Base-by-base conservation (phyloP, 2,888 invertebrate species). In the Lasioglossum pauxillum region DNA sequence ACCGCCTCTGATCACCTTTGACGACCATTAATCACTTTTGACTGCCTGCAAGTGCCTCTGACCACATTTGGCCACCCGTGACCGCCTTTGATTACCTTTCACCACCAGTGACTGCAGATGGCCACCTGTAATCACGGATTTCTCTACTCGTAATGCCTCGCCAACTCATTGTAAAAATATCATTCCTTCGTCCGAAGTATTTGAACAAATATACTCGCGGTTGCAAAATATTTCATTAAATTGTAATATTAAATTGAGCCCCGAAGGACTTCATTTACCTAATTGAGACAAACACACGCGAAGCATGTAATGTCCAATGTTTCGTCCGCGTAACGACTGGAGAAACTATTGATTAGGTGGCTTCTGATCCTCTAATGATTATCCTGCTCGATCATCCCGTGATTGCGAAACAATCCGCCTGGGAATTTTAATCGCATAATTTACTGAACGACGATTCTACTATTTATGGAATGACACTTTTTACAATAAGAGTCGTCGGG, bases 21-120 rank as follows among this genome's bases (percentile, higher is more conserved):
- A 67, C 67, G 31, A 67, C 8, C 67, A 67, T 38, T 35, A 38
- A 67, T 67, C 67, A 67, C 67, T 35, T 67, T 35, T 67, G 67
- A 67, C 67, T 67, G 31, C 3, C 35, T 23, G 35, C 23, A 10
- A 67, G 35, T 67, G 35, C 19, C 35, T 67, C 35, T 67, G 67
- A 35, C 64, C 64, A 64, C 64, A 31, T 38, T 67, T 38, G 67
- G 31, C 64, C 64, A 64, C 31, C 64, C 64, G 64, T 64, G 64
- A 64, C 64, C 64, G 31, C 64, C 67, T 67, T 67, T 35, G 67
- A 67, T 67, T 67, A 67, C 67, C 67, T 67, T 67, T 67, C 67
- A 67, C 67, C 35, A 35, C 23, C 35, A 23, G 35, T 4, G 35
- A 10, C 35, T 23, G 23, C 67, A 23, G 67, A 35, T 67, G 23